A percentile compares a stretch with the other conserved stretches of the same genome.
These are phyloP conservation scores for Clarias macrocephalus DNA, from an alignment of 2,113 vertebrate species.

Conservation along the genomic window DNA sequence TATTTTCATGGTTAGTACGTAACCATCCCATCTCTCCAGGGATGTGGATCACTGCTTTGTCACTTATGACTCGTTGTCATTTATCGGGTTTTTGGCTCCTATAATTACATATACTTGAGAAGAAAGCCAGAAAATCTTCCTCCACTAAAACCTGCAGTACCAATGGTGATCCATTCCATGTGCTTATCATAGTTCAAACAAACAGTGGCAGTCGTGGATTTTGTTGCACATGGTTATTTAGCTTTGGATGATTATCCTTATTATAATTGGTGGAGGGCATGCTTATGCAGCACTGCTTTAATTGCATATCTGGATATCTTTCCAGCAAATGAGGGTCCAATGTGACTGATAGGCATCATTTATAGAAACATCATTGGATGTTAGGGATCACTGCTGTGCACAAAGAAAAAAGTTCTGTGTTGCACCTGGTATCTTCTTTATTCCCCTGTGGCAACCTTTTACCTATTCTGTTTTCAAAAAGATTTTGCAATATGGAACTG, in stretches of 20 bases:
- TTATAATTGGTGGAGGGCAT: not conserved
- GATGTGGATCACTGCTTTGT: not conserved
- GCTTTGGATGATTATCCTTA: not conserved
- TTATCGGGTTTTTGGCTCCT: not conserved
- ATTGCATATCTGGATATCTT: not conserved
- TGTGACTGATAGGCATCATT: not conserved
- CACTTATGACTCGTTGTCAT: not conserved
- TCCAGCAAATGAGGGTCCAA: not conserved
- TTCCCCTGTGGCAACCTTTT: not conserved
- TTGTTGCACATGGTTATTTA: slow-evolving; percentile 16
- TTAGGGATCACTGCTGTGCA: not conserved
- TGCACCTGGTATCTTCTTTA: not conserved
- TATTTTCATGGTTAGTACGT: not conserved
- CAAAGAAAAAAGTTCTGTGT: not conserved
- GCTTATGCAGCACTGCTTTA: not conserved
- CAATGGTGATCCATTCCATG: not conserved
- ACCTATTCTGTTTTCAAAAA: not conserved
- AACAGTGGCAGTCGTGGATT: slow-evolving; percentile 27
- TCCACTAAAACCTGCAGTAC: not conserved
- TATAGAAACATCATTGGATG: not conserved
- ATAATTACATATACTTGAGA: not conserved
- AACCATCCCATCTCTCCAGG: not conserved
- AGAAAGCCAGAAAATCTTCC: not conserved
- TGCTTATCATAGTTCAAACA: slow-evolving; percentile 30
- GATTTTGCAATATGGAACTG: not conserved